Conservation (phyloP, 2,113 vertebrate species). For the Entelurus aequoreus region DNA sequence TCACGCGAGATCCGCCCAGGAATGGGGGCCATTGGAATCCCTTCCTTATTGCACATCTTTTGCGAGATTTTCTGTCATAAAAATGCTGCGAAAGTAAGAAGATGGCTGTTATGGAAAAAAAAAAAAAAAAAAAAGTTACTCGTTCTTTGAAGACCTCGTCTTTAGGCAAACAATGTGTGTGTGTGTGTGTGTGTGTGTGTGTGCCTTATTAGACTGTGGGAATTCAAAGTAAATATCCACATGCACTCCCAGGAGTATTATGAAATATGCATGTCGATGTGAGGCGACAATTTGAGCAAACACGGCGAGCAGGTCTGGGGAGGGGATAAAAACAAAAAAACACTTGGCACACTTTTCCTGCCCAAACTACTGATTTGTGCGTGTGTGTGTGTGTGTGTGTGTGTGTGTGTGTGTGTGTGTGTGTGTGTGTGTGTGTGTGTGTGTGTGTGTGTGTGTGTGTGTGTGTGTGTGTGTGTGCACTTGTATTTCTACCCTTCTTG, state of each 20-base stretch:
- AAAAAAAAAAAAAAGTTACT: neutral
- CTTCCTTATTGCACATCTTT: no score
- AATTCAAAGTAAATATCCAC: constrained; percentile 6
- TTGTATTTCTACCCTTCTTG: no score
- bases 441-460: neutral
- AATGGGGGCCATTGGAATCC: no score
- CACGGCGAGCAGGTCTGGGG: neutral
- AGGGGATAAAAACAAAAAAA: neutral
- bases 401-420: neutral
- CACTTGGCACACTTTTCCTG: neutral
- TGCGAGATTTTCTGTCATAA: no score
- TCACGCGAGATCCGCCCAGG: no score
- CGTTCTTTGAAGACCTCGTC: neutral
- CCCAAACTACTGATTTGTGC: constrained; percentile 8
- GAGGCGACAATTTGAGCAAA: constrained; percentile 2
- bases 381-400: constrained; percentile 15
- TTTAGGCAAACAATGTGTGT: neutral
- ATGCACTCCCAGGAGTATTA: no score
- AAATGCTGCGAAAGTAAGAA: no score
- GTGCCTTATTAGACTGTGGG: neutral
- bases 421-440: no score
- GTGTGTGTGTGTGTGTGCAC: no score
- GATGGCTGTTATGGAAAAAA: neutral
- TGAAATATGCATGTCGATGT: no score
- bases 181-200: neutral